A percentile compares a stretch with the other conserved stretches of the same genome.
phyloP scores from a whole-genome alignment of 2,113 vertebrate species.

The Grammomys dolichurus region DNA sequence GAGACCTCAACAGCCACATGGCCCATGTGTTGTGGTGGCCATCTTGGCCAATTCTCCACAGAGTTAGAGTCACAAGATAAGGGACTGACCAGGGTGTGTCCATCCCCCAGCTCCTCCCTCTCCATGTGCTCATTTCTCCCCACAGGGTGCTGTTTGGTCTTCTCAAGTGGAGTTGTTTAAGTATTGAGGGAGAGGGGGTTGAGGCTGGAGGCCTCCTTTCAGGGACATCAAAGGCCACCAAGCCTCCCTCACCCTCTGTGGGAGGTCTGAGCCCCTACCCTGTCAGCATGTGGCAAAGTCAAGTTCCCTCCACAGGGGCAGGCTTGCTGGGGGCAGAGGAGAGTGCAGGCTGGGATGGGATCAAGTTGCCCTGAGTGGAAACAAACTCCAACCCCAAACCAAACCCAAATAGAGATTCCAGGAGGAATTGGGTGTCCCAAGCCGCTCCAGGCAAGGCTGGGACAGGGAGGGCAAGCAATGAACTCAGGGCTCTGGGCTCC shows the following conservation, averaged over 20 bases:
- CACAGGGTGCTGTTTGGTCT: conserved; percentile 29
- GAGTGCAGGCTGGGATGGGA: conserved; percentile 6
- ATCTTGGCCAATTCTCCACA: neutral
- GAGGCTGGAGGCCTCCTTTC: neutral
- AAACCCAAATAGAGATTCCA: conserved; percentile 80
- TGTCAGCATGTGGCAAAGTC: conserved; percentile 62
- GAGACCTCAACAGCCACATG: fast-evolving
- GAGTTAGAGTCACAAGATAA: neutral
- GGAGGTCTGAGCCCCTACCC: conserved; percentile 58
- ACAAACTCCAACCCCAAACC: conserved; percentile 81
- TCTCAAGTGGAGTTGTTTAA: conserved; percentile 49
- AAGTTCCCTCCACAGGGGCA: conserved; percentile 43
- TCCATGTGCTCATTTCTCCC: neutral
- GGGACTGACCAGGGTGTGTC: neutral
- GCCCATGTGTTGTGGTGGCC: neutral
- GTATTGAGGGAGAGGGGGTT: neutral
- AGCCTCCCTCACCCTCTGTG: neutral
- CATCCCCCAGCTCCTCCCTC: neutral
- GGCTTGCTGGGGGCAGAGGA: neutral
- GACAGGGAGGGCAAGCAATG: conserved; percentile 44
- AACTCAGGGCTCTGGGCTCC: conserved; percentile 41
- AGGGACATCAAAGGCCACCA: conserved; percentile 66
- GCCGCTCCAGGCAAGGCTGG: conserved; percentile 47
- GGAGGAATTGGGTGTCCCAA: conserved; percentile 72
- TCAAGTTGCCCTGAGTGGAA: conserved; percentile 80